Base-by-base conservation (phyloP, 2,888 invertebrate genomes). In the Rhaphigaster nebulosa region DNA sequence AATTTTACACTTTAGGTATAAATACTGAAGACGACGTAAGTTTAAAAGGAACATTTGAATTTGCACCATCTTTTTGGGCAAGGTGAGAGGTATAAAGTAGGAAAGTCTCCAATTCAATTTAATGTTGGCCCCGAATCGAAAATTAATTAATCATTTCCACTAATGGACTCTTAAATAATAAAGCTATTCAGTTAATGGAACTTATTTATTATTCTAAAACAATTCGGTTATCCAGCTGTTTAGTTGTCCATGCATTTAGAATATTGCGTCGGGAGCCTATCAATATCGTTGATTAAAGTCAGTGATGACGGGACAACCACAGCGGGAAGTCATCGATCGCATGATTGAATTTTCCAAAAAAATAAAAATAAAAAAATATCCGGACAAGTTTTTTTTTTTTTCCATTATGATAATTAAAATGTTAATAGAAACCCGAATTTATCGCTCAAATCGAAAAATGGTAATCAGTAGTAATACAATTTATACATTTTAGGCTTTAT, bases 151-250 rank as follows among this genome's bases (percentile, higher is more conserved):
- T 84, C 84, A 84, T 50, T 84, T 84, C 84, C 26, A 45, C 84
- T 84, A 84, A 84, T 84, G 84, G 84, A n/a, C 23, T n/a, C 18
- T 84, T 84, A 50, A 84, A 84, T 84, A 84, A 84, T 84, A 45
- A 45, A 45, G 34, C 26, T 45, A 84, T 84, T 50, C 84, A 45
- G 26, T 84, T 84, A 84, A 84, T 84, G 84, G 84, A 84, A 41
- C 45, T 84, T 84, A 84, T 84, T 84, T 84, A 84, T 84, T 84
- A 84, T 84, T 84, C 84, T n/a, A 50, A 41, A 84, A 50, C 84
- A 45, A 84, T 84, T 84, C 26, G 45, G 84, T 84, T 50, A 84
- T 84, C 84, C 45, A n/a, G 34, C 84, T 84, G 45, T 84, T 45
- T 50, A 41, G 84, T 84, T 84, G 34, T 84, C n/a, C 41, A 45